Evolutionary conservation across 1,140 invertebrate genomes (phyloP), one percentile per base, ranked within the genome.

Genomic region (Agrypnia vestita): DNA sequence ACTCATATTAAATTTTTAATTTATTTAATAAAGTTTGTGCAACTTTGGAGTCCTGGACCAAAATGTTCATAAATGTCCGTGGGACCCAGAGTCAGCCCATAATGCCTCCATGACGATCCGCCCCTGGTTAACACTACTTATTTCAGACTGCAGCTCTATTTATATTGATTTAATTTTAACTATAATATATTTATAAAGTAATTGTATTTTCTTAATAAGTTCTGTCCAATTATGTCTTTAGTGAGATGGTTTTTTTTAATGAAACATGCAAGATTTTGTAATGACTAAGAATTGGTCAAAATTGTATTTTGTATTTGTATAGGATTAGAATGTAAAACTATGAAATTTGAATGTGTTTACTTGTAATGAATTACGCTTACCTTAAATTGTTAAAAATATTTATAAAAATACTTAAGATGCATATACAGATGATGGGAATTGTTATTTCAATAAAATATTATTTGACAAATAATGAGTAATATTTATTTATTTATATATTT

Each of bases 341-440:
- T 35, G 15, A 72, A 51, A 51, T 35, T 53, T 72, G 35, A 17
- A 15, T 56, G 15, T 56, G 12, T 12, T 44, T 3, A 12, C 25
- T 64, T 25, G 12, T 75, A 75, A 51, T 55, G n/a, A 56, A 59
- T 47, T 75, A 75, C 72, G 72, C 72, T 75, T 75, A 75, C 55
- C 72, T 59, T 51, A 56, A 75, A 75, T 72, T 67, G 10, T 71
- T 71, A 47, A 51, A 51, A 69, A 71, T 71, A 71, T 71, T 25
- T 51, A 71, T 71, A 13, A 19, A 21, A 51, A 71, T 21, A 62
- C 19, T 35, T 62, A 62, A 62, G 59, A 62, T 25, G 19, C 59
- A 43, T 59, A 59, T 62, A 64, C 13, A 12, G 13, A 67, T 43
- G 35, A 53, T 13, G 46, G 47, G 25, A 69, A 69, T 17, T 71